These are phyloP conservation scores for Scarus forsteni DNA, from an alignment of 2,797 vertebrate species.

Conservation along the genomic window DNA sequence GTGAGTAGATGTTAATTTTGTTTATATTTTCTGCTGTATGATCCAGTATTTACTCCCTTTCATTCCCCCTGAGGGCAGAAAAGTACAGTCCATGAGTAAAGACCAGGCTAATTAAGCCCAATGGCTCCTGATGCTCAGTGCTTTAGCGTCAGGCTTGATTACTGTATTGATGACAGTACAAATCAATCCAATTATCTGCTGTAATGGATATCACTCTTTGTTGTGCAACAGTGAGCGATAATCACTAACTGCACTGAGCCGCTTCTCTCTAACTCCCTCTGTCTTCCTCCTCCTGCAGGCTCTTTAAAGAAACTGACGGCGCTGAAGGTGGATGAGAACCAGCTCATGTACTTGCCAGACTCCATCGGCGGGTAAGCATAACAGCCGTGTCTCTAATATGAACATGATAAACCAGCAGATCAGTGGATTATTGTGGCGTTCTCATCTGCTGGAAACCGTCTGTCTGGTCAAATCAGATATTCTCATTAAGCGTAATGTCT, in stretches of 20 bases:
- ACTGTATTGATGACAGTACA: conserved; percentile 46
- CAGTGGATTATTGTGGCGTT: conserved; percentile 50
- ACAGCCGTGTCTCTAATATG: conserved; percentile 15
- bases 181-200: conserved; percentile 52
- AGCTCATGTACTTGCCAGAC: conserved; percentile 95
- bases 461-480: conserved; percentile 50
- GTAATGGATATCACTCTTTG: conserved; percentile 52
- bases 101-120: conserved; percentile 12
- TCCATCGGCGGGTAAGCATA: conserved; percentile 93
- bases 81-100: background rate
- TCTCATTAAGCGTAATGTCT: conserved; percentile 23
- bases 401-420: conserved; percentile 35
- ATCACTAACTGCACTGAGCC: conserved; percentile 53
- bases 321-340: conserved; percentile 98
- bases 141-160: conserved; percentile 17
- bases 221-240: conserved; percentile 30
- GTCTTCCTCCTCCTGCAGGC: conserved; percentile 75
- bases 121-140: conserved; percentile 1
- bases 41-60: background rate
- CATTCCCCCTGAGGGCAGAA: background rate
- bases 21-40: background rate
- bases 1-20: background rate
- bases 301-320: conserved; percentile 95
- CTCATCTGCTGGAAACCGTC: conserved; percentile 36
- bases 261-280: conserved; percentile 31